phyloP scores from a whole-genome alignment of 2,888 invertebrate genomes.

The Pseudolycoriella hygida region DNA sequence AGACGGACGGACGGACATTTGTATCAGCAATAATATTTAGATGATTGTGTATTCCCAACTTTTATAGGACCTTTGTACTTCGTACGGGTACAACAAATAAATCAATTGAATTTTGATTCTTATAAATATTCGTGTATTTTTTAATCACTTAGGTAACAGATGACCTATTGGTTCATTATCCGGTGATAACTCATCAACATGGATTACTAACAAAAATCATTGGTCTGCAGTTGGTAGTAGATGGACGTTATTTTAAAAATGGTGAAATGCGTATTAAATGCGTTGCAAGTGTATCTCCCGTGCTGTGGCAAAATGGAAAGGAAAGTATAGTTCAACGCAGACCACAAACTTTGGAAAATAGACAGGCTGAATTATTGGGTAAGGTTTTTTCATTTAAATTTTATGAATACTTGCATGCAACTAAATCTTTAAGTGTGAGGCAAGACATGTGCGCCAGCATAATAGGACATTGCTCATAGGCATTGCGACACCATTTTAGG shows the following conservation, averaged over 20 bases:
- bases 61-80: too few species aligned
- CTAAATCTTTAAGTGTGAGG: too few species aligned
- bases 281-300: constrained; percentile 39
- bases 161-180: constrained; percentile 34
- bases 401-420: not conserved
- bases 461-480: too few species aligned
- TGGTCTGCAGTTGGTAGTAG: constrained; percentile 36
- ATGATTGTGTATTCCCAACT: too few species aligned
- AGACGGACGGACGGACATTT: too few species aligned
- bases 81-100: too few species aligned
- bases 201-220: constrained; percentile 39
- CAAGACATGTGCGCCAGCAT: too few species aligned
- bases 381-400: constrained; percentile 18
- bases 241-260: constrained; percentile 36
- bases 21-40: too few species aligned
- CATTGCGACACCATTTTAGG: too few species aligned
- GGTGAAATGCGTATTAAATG: constrained; percentile 44
- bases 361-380: constrained; percentile 44
- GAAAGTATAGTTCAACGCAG: constrained; percentile 36
- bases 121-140: too few species aligned
- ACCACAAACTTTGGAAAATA: constrained; percentile 34
- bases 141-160: constrained; percentile 21
- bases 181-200: constrained; percentile 34
- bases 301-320: constrained; percentile 39
- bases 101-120: too few species aligned